Evolutionary conservation across 92 coral and sea anemone species (phyloP), one percentile per base, ranked within the genome.

Genomic region (Isaurus tuberculatus): DNA sequence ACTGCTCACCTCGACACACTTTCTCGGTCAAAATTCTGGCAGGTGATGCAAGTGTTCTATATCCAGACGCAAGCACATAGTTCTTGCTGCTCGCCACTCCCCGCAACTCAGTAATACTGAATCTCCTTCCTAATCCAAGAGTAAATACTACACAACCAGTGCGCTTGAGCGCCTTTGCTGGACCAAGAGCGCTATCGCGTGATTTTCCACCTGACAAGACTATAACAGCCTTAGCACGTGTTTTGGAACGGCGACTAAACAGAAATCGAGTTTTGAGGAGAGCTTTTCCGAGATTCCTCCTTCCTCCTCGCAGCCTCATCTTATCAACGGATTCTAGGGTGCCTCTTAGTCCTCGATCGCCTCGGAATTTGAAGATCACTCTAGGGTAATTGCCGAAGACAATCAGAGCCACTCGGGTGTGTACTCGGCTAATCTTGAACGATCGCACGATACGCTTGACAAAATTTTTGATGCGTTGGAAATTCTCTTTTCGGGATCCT

Each of bases 391-490:
- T 63, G 51, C 80, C 83, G 90, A 85, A 95, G 72, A 85, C 80
- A 13, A 92, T 67, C 27, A 93, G 80, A 7, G 92, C 94, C 64
- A 95, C 85, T 31, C 89, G 94, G 11, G 91, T 89, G 33, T 85
- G 57, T 14, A 84, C 8, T 22, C 87, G 48, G 57, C 94, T 90
- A n/a, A 93, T 82, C 15, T 55, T 66, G 83, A 95, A 93, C 8
- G 98, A 90, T 1, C 83, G 72, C 48, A 91, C 91, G 65, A 95
- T 73, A 17, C 91, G 92, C 43, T 84, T 90, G 48, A 95, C 81
- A 44, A 95, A 95, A 88, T 93, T 91, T 72, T 88, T 75, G 65
- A 87, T 72, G 8, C 91, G 88, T 40, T 66, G 82, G 86, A 95
- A 93, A 64, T 91, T 93, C 36, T 72, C 83, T 23, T 66, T 75